These are phyloP conservation scores for Zosterops pallidus DNA, from an alignment of 2,113 vertebrate species.

Conservation along the genomic window DNA sequence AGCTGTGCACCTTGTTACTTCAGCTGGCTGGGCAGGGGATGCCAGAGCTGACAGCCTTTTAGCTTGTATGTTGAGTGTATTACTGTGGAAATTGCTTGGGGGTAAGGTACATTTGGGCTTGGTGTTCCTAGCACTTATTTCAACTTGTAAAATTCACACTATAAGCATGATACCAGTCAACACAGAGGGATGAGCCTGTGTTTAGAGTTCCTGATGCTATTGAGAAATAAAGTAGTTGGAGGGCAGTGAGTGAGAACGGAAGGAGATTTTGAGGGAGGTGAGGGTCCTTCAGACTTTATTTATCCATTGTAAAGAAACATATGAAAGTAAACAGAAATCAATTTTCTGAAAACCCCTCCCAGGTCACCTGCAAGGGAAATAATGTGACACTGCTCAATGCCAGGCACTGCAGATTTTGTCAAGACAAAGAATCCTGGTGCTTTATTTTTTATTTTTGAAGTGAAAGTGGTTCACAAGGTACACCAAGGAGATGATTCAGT, in stretches of 20 bases:
- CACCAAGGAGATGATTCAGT: slow-evolving; percentile 36
- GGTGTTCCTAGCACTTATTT: neutral
- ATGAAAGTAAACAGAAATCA: slow-evolving; percentile 41
- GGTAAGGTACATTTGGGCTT: neutral
- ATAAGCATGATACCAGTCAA: neutral
- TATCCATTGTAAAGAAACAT: slow-evolving; percentile 26
- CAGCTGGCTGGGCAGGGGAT: neutral
- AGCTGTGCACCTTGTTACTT: neutral
- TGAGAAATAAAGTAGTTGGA: neutral
- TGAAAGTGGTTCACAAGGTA: slow-evolving; percentile 49
- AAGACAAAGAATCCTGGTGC: neutral
- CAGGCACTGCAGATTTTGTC: slow-evolving; percentile 5
- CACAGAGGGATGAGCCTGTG: neutral
- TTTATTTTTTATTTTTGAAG: slow-evolving; percentile 64
- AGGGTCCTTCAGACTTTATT: neutral
- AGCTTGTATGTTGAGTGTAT: fast-evolving
- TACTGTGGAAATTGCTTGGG: neutral
- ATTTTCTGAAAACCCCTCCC: neutral
- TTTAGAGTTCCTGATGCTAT: neutral
- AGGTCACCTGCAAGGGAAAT: slow-evolving; percentile 31
- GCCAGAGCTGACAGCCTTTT: neutral
- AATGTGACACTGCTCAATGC: slow-evolving; percentile 11
- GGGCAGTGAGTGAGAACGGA: neutral
- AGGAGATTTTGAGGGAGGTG: slow-evolving; percentile 32
- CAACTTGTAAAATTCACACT: neutral